Conservation (phyloP, 2,797 vertebrate species). For the Chlorospingus flavigularis region DNA sequence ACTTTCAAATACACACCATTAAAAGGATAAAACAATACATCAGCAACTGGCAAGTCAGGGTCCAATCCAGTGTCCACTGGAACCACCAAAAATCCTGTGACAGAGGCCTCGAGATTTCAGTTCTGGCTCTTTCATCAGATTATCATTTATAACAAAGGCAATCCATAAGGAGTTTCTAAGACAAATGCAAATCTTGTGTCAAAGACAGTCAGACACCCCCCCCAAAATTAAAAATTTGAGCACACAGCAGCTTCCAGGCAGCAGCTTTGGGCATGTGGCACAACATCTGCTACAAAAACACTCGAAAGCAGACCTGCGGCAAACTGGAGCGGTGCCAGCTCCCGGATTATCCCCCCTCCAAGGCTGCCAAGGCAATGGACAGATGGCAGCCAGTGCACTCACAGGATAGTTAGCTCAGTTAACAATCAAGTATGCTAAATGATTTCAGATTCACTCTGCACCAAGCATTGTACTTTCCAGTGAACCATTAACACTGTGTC, state of each 20-base stretch:
- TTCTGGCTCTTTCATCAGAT: background rate
- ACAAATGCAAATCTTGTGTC: slow-evolving; percentile 28
- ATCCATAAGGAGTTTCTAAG: background rate
- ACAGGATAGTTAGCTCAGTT: slow-evolving; percentile 53
- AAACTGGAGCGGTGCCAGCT: slow-evolving; percentile 67
- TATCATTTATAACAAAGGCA: background rate
- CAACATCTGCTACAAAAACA: slow-evolving; percentile 73
- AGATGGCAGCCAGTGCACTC: slow-evolving; percentile 71
- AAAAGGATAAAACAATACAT: background rate
- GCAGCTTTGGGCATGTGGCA: slow-evolving; percentile 65
- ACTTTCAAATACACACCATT: background rate
- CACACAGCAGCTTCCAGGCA: slow-evolving; percentile 45
- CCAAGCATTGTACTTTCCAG: slow-evolving; percentile 38
- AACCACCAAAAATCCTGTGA: background rate
- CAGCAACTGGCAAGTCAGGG: background rate
- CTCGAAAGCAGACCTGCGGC: slow-evolving; percentile 67
- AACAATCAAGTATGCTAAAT: slow-evolving; percentile 59
- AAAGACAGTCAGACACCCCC: background rate
- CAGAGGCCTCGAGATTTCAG: background rate
- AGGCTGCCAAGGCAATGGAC: slow-evolving; percentile 71
- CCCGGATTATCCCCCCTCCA: slow-evolving; percentile 15
- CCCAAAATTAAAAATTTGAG: slow-evolving; percentile 44
- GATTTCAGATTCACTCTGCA: slow-evolving; percentile 48
- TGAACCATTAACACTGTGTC: slow-evolving; percentile 40
- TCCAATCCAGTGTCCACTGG: background rate